Conservation (phyloP, 2,888 invertebrate species). For the Orgyia antiqua region DNA sequence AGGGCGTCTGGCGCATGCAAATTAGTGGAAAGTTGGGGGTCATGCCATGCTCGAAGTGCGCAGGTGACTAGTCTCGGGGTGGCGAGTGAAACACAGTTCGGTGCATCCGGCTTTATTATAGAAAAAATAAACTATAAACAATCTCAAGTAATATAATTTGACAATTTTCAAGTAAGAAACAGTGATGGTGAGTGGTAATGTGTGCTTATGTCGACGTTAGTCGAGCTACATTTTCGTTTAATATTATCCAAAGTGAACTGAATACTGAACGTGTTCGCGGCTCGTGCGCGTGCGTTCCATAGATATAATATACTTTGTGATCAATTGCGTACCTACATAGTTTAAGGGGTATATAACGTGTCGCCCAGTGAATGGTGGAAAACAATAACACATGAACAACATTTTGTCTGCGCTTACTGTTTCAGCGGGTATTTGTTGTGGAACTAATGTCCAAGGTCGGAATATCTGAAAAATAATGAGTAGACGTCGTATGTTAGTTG, state of each 20-base stretch:
- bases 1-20: constrained; percentile 51
- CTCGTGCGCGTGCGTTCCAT: constrained; percentile 44
- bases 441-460: constrained; percentile 75
- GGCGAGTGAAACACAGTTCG: constrained; percentile 76
- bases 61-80: constrained; percentile 53
- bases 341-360: constrained; percentile 42
- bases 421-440: constrained; percentile 71
- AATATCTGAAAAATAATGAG: constrained; percentile 76
- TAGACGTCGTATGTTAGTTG: constrained; percentile 67
- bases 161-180: constrained; percentile 55
- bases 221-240: constrained; percentile 18
- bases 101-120: constrained; percentile 72
- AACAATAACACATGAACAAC: constrained; percentile 72
- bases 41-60: constrained; percentile 72
- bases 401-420: constrained; percentile 74
- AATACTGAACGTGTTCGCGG: constrained; percentile 43
- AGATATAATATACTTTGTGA: constrained; percentile 38
- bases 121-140: constrained; percentile 54
- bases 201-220: constrained; percentile 46
- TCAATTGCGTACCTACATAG: constrained; percentile 36
- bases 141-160: constrained; percentile 42
- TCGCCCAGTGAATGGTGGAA: constrained; percentile 64
- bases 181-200: constrained; percentile 51
- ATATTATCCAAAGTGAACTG: constrained; percentile 20
- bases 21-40: constrained; percentile 47